Evolutionary conservation across 2,888 invertebrate genomes (phyloP).

Genomic region (Andricus quercusramuli): DNA sequence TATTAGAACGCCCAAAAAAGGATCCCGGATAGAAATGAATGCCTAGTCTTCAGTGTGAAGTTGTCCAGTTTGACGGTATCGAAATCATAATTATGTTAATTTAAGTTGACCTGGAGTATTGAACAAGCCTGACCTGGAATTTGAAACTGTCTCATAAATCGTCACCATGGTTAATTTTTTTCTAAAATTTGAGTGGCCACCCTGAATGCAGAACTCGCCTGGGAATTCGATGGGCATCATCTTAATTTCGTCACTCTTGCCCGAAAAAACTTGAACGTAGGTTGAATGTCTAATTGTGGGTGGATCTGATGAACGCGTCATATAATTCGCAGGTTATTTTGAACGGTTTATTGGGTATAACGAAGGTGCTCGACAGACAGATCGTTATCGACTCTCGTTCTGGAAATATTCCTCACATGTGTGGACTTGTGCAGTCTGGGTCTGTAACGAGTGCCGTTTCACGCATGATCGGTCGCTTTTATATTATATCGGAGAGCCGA

Average conservation of each 20-base stretch:
- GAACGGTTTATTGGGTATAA: conserved; percentile 59
- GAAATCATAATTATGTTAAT: too few relatives aligned
- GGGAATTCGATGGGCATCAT: too few relatives aligned
- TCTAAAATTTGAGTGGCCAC: too few relatives aligned
- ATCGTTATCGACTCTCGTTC: conserved; percentile 63
- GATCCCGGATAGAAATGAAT: too few relatives aligned
- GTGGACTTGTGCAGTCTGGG: conserved; percentile 53
- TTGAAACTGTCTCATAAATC: too few relatives aligned
- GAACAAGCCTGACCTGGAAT: too few relatives aligned
- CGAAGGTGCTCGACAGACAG: conserved; percentile 60
- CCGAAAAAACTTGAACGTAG: not conserved
- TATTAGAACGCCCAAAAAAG: too few relatives aligned
- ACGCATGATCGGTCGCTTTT: conserved; percentile 59
- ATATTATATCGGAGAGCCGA: conserved; percentile 25
- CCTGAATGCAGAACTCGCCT: too few relatives aligned
- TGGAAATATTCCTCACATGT: conserved; percentile 60
- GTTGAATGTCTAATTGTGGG: not conserved
- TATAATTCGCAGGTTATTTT: conserved; percentile 63
- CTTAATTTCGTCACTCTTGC: not conserved
- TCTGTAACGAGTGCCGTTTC: conserved; percentile 60
- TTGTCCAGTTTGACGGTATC: too few relatives aligned
- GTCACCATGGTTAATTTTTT: too few relatives aligned
- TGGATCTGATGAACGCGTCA: conserved; percentile 33
- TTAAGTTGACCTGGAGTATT: too few relatives aligned
- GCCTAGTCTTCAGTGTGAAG: too few relatives aligned